Evolutionary conservation across 2,113 vertebrate genomes (phyloP).

Genomic region (Pangasianodon hypophthalmus): DNA sequence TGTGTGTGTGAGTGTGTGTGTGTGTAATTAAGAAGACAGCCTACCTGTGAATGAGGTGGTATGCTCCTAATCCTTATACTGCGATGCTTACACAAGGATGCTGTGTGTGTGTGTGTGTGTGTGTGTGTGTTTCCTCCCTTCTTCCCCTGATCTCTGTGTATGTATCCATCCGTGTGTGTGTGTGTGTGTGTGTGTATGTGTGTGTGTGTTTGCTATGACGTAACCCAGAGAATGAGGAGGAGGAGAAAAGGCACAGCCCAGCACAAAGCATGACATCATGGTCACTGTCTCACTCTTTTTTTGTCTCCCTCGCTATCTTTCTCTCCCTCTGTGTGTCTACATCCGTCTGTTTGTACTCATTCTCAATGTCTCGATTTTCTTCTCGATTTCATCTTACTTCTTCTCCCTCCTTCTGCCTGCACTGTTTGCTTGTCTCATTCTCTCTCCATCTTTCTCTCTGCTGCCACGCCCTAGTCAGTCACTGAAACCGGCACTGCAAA

Average conservation of each 20-base stretch:
- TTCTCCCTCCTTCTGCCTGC: slow-evolving; percentile 13
- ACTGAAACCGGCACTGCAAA: neutral
- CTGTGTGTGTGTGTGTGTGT: slow-evolving; percentile 15
- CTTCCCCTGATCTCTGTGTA: neutral
- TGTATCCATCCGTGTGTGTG: neutral
- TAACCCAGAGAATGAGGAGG: slow-evolving; percentile 20
- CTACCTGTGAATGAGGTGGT: slow-evolving; percentile 39
- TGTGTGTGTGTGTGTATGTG: neutral
- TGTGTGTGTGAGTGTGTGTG: neutral
- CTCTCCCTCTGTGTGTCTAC: neutral
- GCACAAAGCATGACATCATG: slow-evolving; percentile 75
- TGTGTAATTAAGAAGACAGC: slow-evolving; percentile 19
- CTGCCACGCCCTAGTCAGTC: slow-evolving; percentile 29
- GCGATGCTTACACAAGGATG: slow-evolving; percentile 5
- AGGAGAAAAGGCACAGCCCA: slow-evolving; percentile 66
- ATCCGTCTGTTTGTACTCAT: too few relatives aligned
- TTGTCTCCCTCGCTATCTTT: neutral
- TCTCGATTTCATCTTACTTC: neutral
- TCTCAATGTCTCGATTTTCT: neutral
- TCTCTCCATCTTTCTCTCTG: slow-evolving; percentile 10
- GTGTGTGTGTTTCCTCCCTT: neutral
- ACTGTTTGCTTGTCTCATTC: neutral
- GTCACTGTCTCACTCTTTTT: slow-evolving; percentile 22
- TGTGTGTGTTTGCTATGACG: slow-evolving; percentile 40
- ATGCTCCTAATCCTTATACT: slow-evolving; percentile 48